phyloP scores from a whole-genome alignment of 1,140 invertebrate species.

The Drosophila dunni region DNA sequence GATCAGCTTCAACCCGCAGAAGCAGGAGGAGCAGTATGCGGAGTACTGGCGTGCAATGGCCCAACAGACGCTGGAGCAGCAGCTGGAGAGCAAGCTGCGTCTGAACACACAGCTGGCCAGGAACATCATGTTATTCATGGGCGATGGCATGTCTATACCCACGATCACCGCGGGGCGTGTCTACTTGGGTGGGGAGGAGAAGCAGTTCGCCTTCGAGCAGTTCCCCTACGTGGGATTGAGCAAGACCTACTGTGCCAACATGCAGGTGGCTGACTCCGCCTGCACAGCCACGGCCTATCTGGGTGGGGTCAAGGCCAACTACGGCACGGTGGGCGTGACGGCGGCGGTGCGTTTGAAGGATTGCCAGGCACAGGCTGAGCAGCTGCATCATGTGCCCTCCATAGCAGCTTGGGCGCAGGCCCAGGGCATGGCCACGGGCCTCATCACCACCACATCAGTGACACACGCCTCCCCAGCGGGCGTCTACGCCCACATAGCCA shows the following conservation, averaged over 20 bases:
- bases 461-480: slow-evolving; percentile 92
- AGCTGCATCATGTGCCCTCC: slow-evolving; percentile 86
- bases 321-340: slow-evolving; percentile 90
- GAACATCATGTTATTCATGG: slow-evolving; percentile 90
- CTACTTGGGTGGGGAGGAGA: slow-evolving; percentile 89
- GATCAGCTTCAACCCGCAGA: slow-evolving; percentile 59
- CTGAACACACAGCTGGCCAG: slow-evolving; percentile 86
- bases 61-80: slow-evolving; percentile 66
- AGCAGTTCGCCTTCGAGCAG: slow-evolving; percentile 88
- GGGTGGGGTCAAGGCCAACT: slow-evolving; percentile 92
- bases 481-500: slow-evolving; percentile 90
- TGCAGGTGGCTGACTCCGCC: slow-evolving; percentile 89
- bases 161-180: slow-evolving; percentile 89
- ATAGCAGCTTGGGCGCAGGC: slow-evolving; percentile 90
- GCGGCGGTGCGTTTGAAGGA: slow-evolving; percentile 87
- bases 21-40: slow-evolving; percentile 65
- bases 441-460: slow-evolving; percentile 92
- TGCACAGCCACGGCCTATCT: slow-evolving; percentile 90
- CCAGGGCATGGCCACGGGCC: slow-evolving; percentile 88
- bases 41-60: slow-evolving; percentile 80
- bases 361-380: slow-evolving; percentile 86
- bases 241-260: slow-evolving; percentile 90
- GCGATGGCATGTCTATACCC: slow-evolving; percentile 90
- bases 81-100: slow-evolving; percentile 72
- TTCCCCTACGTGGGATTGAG: slow-evolving; percentile 78